These are phyloP conservation scores for Dasysyrphus albostriatus DNA, from an alignment of 2,888 invertebrate genomes.

Conservation along the genomic window DNA sequence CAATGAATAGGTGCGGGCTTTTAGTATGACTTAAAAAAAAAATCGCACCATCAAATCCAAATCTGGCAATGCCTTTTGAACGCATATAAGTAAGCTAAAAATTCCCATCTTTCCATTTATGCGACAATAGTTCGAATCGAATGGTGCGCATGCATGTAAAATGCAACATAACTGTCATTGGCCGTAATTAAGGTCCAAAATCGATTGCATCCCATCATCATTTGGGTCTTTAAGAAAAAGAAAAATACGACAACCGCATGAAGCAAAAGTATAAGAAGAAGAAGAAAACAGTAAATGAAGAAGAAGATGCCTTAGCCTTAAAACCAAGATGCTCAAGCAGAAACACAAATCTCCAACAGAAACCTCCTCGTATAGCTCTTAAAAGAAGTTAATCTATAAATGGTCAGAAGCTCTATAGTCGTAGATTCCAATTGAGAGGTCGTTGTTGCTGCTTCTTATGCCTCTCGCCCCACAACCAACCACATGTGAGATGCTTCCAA, in stretches of 20 bases:
- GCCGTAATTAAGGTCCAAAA: constrained; percentile 75
- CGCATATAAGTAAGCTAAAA: constrained; percentile 39
- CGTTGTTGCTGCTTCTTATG: constrained; percentile 43
- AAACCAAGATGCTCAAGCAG: constrained; percentile 38
- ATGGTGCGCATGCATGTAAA: constrained; percentile 68
- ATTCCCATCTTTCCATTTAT: constrained; percentile 65
- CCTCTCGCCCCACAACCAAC: not conserved
- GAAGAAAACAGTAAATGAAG: not conserved
- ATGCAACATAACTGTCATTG: constrained; percentile 75
- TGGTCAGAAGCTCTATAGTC: constrained; percentile 72
- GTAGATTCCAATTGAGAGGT: constrained; percentile 75
- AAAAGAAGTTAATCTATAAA: constrained; percentile 69
- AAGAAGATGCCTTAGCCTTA: constrained; percentile 40
- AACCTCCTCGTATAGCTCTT: constrained; percentile 16
- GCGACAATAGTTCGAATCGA: constrained; percentile 34
- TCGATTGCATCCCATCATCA: constrained; percentile 76
- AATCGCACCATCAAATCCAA: constrained; percentile 13
- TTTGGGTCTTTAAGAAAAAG: constrained; percentile 29
- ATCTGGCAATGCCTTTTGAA: constrained; percentile 60
- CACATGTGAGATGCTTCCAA: constrained; percentile 28
- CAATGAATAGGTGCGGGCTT: constrained; percentile 20
- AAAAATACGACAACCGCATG: not conserved
- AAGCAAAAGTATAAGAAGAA: not conserved
- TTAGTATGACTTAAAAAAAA: not conserved
- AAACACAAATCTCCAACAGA: constrained; percentile 30